Conservation (phyloP, 92 coral and sea anemone genomes). For the Porites divaricata region DNA sequence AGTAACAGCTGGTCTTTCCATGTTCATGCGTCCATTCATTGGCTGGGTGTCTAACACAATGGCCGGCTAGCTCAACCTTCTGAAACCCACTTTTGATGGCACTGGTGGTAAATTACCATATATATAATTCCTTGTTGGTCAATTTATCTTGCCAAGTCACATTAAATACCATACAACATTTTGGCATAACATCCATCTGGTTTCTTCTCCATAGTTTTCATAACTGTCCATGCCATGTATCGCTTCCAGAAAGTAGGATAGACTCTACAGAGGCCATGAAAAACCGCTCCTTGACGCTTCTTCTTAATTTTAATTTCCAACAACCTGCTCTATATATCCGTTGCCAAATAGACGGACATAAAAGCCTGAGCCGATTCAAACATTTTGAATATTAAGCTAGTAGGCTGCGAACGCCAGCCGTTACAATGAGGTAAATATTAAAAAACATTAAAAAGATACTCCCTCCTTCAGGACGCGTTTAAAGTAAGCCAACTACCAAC, state of each 20-base stretch:
- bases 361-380: no score
- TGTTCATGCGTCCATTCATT: not conserved
- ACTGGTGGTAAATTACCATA: not conserved
- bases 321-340: no score
- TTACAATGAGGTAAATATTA: no score
- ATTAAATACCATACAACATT: not conserved
- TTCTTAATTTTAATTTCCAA: not conserved
- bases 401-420: no score
- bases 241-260: not conserved
- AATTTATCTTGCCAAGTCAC: not conserved
- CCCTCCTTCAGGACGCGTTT: no score
- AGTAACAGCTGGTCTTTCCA: no score
- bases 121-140: slow-evolving; percentile 2
- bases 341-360: no score
- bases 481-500: no score
- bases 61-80: not conserved
- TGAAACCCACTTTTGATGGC: no score
- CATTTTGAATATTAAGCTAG: no score
- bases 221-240: not conserved
- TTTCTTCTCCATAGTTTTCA: slow-evolving; percentile 3
- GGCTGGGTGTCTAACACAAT: slow-evolving; percentile 10
- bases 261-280: not conserved
- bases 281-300: slow-evolving; percentile 7
- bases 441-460: no score
- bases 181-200: not conserved